Conservation (phyloP, 2,113 vertebrate species). For the Atlantisia rogersi region DNA sequence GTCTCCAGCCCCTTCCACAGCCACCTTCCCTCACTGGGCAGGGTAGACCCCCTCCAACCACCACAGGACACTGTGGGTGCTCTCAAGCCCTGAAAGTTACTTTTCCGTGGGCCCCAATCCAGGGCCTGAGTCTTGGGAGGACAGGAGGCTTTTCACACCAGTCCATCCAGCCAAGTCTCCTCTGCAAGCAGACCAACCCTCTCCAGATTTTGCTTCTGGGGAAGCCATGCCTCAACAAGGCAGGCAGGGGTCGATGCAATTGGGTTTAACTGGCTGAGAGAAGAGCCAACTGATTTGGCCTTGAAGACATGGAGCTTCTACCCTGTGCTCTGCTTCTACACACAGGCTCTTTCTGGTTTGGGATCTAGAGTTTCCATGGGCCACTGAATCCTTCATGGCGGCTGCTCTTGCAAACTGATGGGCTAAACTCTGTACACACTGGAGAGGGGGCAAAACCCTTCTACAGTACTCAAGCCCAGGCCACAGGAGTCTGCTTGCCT, state of each 20-base stretch:
- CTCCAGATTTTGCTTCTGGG: not conserved
- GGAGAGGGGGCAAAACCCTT: not conserved
- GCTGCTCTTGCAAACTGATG: not conserved
- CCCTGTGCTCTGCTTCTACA: not conserved
- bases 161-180: not conserved
- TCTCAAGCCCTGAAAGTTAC: not conserved
- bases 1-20: not conserved
- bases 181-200: not conserved
- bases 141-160: not conserved
- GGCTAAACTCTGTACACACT: not conserved
- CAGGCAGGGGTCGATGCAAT: not conserved
- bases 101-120: not conserved
- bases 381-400: not conserved
- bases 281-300: not conserved
- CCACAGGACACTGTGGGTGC: rapidly evolving
- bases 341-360: not conserved
- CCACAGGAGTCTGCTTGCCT: not conserved
- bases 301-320: not conserved
- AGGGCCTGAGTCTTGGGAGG: not conserved
- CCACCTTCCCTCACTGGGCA: not conserved
- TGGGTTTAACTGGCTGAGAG: not conserved
- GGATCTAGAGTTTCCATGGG: not conserved
- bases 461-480: not conserved
- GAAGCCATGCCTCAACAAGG: not conserved
- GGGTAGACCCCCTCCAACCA: rapidly evolving